These are phyloP conservation scores for Turnix velox DNA, from an alignment of 2,113 vertebrate species.

Conservation along the genomic window DNA sequence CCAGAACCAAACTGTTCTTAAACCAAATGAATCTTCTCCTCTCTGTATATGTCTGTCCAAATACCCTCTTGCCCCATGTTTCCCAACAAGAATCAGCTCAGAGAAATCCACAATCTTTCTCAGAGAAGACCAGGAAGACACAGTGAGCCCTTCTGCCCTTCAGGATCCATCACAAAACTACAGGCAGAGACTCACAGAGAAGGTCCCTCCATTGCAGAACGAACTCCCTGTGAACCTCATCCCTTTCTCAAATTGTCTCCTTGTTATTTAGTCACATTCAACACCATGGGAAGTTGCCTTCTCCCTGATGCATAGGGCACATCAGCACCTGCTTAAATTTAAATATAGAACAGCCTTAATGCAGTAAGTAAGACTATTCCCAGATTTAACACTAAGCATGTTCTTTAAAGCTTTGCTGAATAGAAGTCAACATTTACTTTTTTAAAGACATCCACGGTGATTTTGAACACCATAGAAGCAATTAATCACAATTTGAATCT, in stretches of 20 bases:
- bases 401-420: slow-evolving; percentile 43
- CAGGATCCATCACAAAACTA: not conserved
- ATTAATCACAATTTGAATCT: not conserved
- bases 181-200: not conserved
- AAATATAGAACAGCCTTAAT: slow-evolving; percentile 61
- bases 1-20: not conserved
- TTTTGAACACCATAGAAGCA: not conserved
- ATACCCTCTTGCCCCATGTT: accelerated
- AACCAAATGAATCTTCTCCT: accelerated
- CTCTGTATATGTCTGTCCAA: accelerated
- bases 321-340: slow-evolving; percentile 60
- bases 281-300: not conserved
- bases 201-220: not conserved
- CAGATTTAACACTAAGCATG: slow-evolving; percentile 49
- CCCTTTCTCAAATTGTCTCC: not conserved
- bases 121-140: not conserved
- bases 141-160: not conserved
- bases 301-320: not conserved
- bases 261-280: not conserved
- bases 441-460: slow-evolving; percentile 9
- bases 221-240: not conserved
- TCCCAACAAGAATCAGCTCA: not conserved
- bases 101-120: not conserved
- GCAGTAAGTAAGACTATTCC: slow-evolving; percentile 43
- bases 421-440: slow-evolving; percentile 9